Base-by-base conservation (phyloP, 2,888 invertebrate species). In the Eristalis arbustorum region DNA sequence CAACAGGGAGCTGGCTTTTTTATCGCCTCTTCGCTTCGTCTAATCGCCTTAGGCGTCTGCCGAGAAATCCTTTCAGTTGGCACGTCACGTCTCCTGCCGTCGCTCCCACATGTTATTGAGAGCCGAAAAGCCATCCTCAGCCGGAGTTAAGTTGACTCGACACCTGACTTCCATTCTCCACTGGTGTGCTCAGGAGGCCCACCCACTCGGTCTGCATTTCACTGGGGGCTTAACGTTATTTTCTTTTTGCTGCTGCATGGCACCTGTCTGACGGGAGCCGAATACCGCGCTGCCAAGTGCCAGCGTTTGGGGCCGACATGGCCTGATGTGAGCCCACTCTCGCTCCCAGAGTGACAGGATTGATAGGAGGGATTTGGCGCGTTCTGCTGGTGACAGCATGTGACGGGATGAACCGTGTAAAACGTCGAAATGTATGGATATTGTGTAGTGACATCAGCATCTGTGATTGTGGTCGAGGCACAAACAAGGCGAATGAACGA, bases 301-400 rank as follows among this genome's bases (percentile, higher is more conserved):
- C 61, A 69, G 63, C 61, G 11, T 14, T 23, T n/a, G 28, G 34
- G 34, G 37, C 13, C 23, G 42, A 56, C 13, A n/a, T 57, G 57
- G 28, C 25, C 59, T 18, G 31, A 10, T 31, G 31, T 31, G 31
- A 31, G 10, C 31, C 31, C 31, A 8, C 8, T 18, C 49, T 18
- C 5, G 8, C 25, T 13, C 3, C n/a, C 11, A 37, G 56, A 66
- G 61, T 76, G 80, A 63, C 67, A 59, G 76, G 72, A 72, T 76
- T 76, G 84, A 84, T 84, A 59, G 72, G 37, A 72, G 80, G 76
- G 84, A 76, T 76, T 80, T 80, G 79, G 72, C 68, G 57, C 71
- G 67, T 63, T 81, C 75, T 75, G 75, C 67, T 75, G 84, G 67
- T 80, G 75, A 63, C 80, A 80, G 75, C 34, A 49, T 75, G 72